Base-by-base conservation (phyloP, 2,113 vertebrate species). In the Acinonyx jubatus region DNA sequence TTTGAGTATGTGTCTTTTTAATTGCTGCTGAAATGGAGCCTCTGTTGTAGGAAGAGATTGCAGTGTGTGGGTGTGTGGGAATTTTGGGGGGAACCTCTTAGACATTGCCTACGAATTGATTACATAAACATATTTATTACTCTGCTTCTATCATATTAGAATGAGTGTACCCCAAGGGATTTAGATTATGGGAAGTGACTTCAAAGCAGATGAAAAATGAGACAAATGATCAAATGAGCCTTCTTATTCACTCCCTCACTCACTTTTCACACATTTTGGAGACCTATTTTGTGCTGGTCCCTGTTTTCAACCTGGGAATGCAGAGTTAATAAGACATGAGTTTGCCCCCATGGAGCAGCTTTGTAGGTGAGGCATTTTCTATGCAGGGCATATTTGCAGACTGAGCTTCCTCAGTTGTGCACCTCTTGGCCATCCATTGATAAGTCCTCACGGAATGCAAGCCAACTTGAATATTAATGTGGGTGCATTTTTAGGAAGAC, bases 1-100 rank as follows among this genome's bases (percentile, higher is more conserved):
- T 92, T 95, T 95, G 25, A 93, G n/a, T 69, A 29, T 78, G 33
- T 95, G 21, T 86, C 29, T 80, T 89, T 88, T 92, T 92, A 88
- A 78, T 95, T 16, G 96, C 33, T 85, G 29, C 19, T 61, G 33
- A 94, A 92, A 38, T 36, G 3, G 48, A 88, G 41, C 57, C 23
- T 76, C 94, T 86, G 83, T 48, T 96, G 6, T 1, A 69, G 45
- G 91, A 31, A 68, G 45, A 65, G 15, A 79, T 9, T 52, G 5
- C 38, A 13, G 11, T 4, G 50, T 61, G 31, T 66, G 31, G 69
- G 36, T 50, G 9, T 36, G 15, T 21, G 10, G 33, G 21, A 57
- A 66, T 95, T 97, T 96, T 95, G 74, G 92, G 84, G 25, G 63
- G 45, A 96, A 6, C 61, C 23, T 93, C 76, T 27, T 66, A 79